Percentiles rank a stretch among this genome's conserved stretches.
Conservation (phyloP, 2,113 vertebrate genomes). For the Epinephelus cyanopodus region DNA sequence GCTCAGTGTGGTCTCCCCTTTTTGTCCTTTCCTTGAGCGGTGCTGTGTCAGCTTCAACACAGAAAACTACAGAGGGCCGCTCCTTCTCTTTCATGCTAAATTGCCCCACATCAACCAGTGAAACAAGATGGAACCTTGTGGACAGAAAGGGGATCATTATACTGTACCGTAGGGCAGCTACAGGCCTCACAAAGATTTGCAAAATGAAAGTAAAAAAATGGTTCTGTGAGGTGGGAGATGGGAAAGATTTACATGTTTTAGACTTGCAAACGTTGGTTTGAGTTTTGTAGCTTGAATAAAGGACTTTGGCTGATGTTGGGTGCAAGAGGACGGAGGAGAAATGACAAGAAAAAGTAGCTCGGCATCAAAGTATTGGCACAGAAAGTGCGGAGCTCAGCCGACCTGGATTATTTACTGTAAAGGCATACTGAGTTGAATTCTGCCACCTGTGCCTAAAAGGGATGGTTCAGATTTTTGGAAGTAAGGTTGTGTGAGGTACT, state of each 20-base stretch:
- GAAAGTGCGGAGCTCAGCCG: too few relatives aligned
- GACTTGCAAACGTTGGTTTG: background rate
- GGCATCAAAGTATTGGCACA: background rate
- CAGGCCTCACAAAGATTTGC: background rate
- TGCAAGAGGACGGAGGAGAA: background rate
- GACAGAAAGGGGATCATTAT: background rate
- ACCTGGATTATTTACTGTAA: background rate
- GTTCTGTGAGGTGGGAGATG: background rate
- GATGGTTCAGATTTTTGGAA: too few relatives aligned
- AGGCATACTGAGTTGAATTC: background rate
- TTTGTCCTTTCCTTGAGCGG: background rate
- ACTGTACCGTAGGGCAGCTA: background rate
- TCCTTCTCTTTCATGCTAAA: background rate
- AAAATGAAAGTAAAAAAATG: background rate
- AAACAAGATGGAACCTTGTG: background rate
- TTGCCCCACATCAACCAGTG: background rate
- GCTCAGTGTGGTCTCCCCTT: background rate
- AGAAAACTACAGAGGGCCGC: background rate
- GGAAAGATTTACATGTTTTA: too few relatives aligned
- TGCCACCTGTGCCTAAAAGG: background rate
- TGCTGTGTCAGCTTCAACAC: background rate
- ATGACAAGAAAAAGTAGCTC: background rate
- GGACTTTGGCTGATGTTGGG: too few relatives aligned
- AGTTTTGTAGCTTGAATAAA: background rate
- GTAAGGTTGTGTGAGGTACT: too few relatives aligned